Conservation (phyloP, 2,113 vertebrate genomes). For the Nerophis lumbriciformis region DNA sequence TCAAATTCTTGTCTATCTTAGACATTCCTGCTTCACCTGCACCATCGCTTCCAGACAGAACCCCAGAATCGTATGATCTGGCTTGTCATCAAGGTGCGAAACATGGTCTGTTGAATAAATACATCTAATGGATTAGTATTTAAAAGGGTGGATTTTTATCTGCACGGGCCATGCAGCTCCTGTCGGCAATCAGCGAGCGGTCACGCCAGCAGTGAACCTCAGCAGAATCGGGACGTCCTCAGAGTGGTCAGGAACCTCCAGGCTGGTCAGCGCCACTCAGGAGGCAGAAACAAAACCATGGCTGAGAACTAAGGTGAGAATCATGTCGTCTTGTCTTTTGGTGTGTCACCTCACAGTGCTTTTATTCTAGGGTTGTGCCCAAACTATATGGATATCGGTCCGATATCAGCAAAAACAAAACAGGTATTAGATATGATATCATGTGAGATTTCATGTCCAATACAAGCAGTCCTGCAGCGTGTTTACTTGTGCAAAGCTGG, state of each 20-base stretch:
- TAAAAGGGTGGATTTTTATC: background rate
- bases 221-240: constrained; percentile 61
- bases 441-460: too few relatives aligned
- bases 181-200: constrained; percentile 14
- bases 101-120: background rate
- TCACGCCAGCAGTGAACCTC: constrained; percentile 4
- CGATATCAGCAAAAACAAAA: too few relatives aligned
- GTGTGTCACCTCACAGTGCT: background rate
- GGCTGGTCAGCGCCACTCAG: constrained; percentile 4
- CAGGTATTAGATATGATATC: too few relatives aligned
- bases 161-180: constrained; percentile 31
- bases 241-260: constrained; percentile 74
- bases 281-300: constrained; percentile 29
- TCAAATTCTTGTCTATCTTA: constrained; percentile 10
- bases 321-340: background rate
- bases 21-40: constrained; percentile 55
- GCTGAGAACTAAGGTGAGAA: constrained; percentile 72
- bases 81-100: constrained; percentile 68
- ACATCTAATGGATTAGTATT: background rate
- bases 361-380: too few relatives aligned
- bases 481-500: too few relatives aligned
- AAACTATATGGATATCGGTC: too few relatives aligned
- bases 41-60: constrained; percentile 88
- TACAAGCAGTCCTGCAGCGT: too few relatives aligned
- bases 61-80: constrained; percentile 86